Conservation (phyloP, 2,797 vertebrate species). For the Myotis planiceps region DNA sequence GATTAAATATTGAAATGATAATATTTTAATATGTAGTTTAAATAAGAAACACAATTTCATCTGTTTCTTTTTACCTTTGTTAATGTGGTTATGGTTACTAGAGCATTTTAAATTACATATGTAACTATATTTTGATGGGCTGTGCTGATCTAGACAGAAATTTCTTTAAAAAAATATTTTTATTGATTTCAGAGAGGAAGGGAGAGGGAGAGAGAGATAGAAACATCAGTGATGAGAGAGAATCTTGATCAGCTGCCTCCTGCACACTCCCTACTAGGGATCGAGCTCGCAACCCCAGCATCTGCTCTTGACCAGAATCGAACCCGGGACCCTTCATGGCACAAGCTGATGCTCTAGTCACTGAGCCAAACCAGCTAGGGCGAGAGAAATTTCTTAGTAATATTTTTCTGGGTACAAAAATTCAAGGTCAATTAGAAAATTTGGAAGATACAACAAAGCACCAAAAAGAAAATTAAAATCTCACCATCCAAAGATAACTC, state of each 20-base stretch:
- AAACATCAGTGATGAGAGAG: no score
- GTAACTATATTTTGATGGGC: not conserved
- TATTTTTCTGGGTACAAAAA: slow-evolving; percentile 2
- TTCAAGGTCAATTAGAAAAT: slow-evolving; percentile 22
- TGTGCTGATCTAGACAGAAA: not conserved
- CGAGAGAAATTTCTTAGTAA: not conserved
- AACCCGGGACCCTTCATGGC: no score
- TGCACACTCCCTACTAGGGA: no score
- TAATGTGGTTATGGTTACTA: not conserved
- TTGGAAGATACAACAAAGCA: not conserved
- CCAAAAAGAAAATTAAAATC: slow-evolving; percentile 35
- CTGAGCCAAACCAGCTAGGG: no score
- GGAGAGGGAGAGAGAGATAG: no score
- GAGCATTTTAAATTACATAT: not conserved
- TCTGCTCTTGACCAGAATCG: no score
- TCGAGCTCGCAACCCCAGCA: no score
- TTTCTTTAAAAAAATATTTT: not conserved
- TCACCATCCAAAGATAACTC: not conserved
- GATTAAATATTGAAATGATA: not conserved
- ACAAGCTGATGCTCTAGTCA: no score
- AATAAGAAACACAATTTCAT: not conserved
- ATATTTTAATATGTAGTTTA: not conserved
- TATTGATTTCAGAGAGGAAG: not conserved
- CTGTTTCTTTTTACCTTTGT: slow-evolving; percentile 7
- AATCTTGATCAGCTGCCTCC: no score